These are phyloP conservation scores for Pseudomyrmex flavicornis DNA, from an alignment of 1,140 invertebrate species.

Conservation along the genomic window DNA sequence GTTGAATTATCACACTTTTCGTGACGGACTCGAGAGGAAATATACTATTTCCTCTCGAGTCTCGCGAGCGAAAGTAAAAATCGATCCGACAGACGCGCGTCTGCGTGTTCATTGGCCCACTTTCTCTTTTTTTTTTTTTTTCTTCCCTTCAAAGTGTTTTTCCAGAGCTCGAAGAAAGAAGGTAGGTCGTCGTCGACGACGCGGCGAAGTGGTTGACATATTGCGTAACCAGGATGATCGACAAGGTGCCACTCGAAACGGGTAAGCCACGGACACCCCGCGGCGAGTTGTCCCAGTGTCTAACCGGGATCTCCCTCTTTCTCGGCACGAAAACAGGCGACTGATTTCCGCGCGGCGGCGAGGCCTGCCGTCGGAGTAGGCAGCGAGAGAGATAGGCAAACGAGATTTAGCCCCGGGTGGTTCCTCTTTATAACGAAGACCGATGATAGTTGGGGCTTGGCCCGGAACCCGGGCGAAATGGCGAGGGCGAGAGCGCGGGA, in stretches of 20 bases:
- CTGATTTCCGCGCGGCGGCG: conserved; percentile 52
- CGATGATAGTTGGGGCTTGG: conserved; percentile 75
- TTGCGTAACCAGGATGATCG: conserved; percentile 68
- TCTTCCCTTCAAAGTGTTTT: conserved; percentile 60
- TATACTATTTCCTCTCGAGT: conserved; percentile 54
- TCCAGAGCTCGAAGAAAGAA: conserved; percentile 17
- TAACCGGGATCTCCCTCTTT: conserved; percentile 43
- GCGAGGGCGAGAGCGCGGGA: conserved; percentile 37
- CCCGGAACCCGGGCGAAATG: conserved; percentile 63
- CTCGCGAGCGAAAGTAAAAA: conserved; percentile 70
- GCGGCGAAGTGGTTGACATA: conserved; percentile 62
- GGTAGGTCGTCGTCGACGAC: conserved; percentile 20
- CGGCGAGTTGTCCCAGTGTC: conserved; percentile 24
- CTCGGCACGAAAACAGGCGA: conserved; percentile 17
- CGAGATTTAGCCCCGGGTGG: conserved; percentile 73
- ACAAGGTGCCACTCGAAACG: conserved; percentile 66
- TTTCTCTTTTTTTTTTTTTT: conserved; percentile 63
- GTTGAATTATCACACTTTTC: conserved; percentile 1
- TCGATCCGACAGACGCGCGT: conserved; percentile 65
- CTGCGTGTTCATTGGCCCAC: conserved; percentile 72
- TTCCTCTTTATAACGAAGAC: conserved; percentile 81
- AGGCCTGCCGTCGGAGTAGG: conserved; percentile 17
- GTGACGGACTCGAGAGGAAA: neutral
- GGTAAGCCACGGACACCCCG: conserved; percentile 55
- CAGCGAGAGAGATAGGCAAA: conserved; percentile 67